A percentile compares a stretch with the other conserved stretches of the same genome.
These are phyloP conservation scores for Coracias cyanogaster DNA, from an alignment of 2,797 vertebrate species.

Conservation along the genomic window DNA sequence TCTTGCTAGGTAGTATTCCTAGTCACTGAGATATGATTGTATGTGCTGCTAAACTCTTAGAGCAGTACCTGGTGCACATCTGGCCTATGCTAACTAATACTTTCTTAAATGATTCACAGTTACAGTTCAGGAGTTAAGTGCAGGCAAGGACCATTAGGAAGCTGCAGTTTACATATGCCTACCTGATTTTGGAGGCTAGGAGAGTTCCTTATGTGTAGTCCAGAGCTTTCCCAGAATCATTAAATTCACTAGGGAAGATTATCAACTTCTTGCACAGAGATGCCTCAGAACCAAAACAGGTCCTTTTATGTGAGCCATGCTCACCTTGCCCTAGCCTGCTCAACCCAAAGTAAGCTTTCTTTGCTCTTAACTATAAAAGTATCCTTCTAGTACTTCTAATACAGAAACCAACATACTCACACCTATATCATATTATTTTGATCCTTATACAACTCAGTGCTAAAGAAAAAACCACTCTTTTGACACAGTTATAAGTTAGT, in stretches of 20 bases:
- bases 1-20: background rate
- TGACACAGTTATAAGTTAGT: background rate
- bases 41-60: background rate
- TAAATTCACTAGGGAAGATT: background rate
- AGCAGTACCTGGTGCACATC: background rate
- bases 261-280: background rate
- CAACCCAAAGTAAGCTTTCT: background rate
- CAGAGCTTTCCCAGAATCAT: background rate
- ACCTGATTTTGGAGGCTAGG: background rate
- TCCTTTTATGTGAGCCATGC: background rate
- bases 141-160: background rate
- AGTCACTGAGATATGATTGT: background rate
- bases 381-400: background rate
- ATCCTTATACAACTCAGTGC: background rate
- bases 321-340: background rate
- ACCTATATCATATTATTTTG: background rate
- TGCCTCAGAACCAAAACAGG: background rate
- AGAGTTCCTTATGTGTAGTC: background rate
- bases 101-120: background rate
- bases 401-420: background rate
- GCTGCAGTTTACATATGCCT: background rate
- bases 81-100: background rate
- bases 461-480: background rate
- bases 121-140: background rate
- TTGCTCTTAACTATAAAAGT: background rate